These are phyloP conservation scores for Holotrichia oblita DNA, from an alignment of 1,140 invertebrate genomes.

Conservation along the genomic window DNA sequence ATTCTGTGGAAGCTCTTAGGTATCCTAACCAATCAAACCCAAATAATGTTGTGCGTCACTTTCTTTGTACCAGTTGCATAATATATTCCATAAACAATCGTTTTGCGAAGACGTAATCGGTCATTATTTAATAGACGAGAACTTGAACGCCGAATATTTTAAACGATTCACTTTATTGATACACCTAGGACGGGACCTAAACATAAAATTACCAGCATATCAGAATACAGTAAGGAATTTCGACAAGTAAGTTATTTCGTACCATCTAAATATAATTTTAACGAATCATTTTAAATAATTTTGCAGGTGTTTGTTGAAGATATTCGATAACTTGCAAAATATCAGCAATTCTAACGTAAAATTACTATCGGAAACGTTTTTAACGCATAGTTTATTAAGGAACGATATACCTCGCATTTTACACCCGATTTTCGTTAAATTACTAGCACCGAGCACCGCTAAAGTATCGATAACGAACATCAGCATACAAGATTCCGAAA, in stretches of 20 bases:
- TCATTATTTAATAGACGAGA: slow-evolving; percentile 62
- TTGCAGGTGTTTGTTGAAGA: slow-evolving; percentile 75
- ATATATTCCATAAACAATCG: slow-evolving; percentile 69
- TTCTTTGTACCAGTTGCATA: slow-evolving; percentile 76
- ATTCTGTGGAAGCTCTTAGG: slow-evolving; percentile 76
- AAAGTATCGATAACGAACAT: slow-evolving; percentile 88
- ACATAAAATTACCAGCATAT: slow-evolving; percentile 60
- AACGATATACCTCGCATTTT: slow-evolving; percentile 82
- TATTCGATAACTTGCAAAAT: slow-evolving; percentile 80
- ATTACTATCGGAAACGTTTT: slow-evolving; percentile 76
- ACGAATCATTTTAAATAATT: slow-evolving; percentile 42
- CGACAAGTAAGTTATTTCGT: slow-evolving; percentile 66
- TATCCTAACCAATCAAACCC: slow-evolving; percentile 67
- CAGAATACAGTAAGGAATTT: slow-evolving; percentile 62
- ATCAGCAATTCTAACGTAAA: slow-evolving; percentile 74
- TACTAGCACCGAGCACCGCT: slow-evolving; percentile 84
- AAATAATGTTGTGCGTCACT: slow-evolving; percentile 72
- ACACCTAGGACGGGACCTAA: slow-evolving; percentile 80
- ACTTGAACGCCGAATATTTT: slow-evolving; percentile 70
- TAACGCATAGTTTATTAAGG: slow-evolving; percentile 76
- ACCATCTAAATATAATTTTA: slow-evolving; percentile 9
- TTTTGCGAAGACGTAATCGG: slow-evolving; percentile 78
- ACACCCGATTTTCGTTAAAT: slow-evolving; percentile 80
- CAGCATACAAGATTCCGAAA: slow-evolving; percentile 76
- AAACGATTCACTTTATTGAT: slow-evolving; percentile 81